These are phyloP conservation scores for Columbina picui DNA, from an alignment of 2,113 vertebrate species.

Conservation along the genomic window DNA sequence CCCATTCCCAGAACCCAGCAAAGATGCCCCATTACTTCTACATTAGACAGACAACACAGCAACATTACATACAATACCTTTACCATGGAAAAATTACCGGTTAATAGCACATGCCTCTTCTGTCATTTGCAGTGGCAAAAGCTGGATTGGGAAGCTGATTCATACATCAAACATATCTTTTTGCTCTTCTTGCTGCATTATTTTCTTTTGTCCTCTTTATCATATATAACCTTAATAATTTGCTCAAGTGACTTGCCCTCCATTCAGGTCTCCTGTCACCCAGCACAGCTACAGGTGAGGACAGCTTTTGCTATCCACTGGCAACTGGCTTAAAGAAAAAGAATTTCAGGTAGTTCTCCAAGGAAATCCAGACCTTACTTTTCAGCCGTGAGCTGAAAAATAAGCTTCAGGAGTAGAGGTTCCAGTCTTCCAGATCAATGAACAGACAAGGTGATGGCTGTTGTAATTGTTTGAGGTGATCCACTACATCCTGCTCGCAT, in stretches of 20 bases:
- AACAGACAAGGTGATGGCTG: not conserved
- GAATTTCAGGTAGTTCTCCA: not conserved
- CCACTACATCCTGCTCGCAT: not conserved
- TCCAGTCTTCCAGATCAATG: not conserved
- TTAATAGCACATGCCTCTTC: not conserved
- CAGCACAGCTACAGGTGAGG: not conserved
- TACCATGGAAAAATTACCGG: not conserved
- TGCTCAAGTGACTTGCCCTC: not conserved
- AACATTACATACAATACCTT: not conserved
- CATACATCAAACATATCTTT: not conserved
- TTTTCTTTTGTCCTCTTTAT: not conserved
- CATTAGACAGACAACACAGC: not conserved
- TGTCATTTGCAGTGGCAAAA: not conserved
- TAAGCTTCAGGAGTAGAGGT: not conserved
- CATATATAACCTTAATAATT: not conserved
- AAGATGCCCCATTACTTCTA: not conserved
- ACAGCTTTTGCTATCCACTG: not conserved
- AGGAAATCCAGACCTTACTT: not conserved
- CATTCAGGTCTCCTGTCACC: not conserved
- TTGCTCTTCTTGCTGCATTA: not conserved
- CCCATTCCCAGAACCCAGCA: not conserved
- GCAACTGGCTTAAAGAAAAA: not conserved
- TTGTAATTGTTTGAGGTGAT: not conserved
- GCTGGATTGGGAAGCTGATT: not conserved
- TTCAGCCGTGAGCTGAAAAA: not conserved